Conservation (phyloP, 2,888 invertebrate species). For the Dichetophora obliterata region DNA sequence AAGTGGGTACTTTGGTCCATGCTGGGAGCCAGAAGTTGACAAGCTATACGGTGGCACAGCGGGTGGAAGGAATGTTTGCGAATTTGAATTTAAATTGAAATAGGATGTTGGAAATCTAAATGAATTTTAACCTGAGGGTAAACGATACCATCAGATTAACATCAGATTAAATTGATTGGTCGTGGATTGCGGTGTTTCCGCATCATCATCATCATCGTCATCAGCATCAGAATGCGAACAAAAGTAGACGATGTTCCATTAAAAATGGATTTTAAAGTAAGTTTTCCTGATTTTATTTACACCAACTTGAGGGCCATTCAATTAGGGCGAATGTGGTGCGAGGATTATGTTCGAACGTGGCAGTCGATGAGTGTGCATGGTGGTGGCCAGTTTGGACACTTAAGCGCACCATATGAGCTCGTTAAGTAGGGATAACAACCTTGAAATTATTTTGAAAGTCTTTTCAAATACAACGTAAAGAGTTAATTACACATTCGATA, state of each 20-base stretch:
- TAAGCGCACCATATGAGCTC: too few species aligned
- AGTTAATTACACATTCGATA: constrained; percentile 28
- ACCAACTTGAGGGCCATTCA: constrained; percentile 3
- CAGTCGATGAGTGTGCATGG: not conserved
- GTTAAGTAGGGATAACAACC: constrained; percentile 15
- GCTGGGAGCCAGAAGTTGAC: constrained; percentile 40
- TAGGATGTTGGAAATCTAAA: constrained; percentile 66
- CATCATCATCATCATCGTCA: not conserved
- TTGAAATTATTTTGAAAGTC: not conserved
- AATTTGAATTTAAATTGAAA: constrained; percentile 68
- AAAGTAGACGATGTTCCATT: constrained; percentile 8
- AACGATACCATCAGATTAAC: constrained; percentile 62
- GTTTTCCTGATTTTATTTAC: constrained; percentile 5
- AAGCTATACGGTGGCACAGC: not conserved
- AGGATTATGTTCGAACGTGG: not conserved
- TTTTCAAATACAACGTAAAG: not conserved
- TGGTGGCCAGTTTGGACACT: not conserved
- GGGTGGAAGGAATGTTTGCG: constrained; percentile 55
- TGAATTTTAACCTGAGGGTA: constrained; percentile 66
- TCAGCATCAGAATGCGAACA: not conserved
- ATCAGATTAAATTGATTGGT: constrained; percentile 67
- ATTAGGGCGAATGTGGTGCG: constrained; percentile 2
- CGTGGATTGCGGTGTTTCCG: constrained; percentile 56
- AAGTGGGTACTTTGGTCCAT: not conserved
- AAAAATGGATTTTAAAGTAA: constrained; percentile 11